phyloP scores from a whole-genome alignment of 2,888 invertebrate genomes.

The Schrankia costaestrigalis region DNA sequence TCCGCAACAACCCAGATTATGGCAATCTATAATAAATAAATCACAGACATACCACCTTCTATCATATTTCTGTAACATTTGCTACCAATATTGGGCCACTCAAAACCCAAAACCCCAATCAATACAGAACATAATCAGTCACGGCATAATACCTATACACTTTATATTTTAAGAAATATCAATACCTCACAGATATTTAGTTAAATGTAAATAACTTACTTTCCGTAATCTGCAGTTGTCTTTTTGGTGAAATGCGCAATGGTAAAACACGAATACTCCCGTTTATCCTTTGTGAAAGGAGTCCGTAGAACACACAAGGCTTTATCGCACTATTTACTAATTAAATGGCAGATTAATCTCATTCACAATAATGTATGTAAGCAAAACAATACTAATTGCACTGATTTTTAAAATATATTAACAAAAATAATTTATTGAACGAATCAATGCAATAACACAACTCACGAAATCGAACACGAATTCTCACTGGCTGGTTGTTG shows the following conservation, averaged over 20 bases:
- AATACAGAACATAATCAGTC: conserved; percentile 1
- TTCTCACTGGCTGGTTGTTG: conserved; percentile 40
- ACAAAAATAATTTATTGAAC: conserved; percentile 40
- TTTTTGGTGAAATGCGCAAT: conserved; percentile 45
- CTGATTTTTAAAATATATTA: conserved; percentile 45
- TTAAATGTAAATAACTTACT: no score
- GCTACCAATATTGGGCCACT: neutral
- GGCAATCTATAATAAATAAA: no score
- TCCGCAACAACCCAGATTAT: no score
- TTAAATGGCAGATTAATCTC: conserved; percentile 17
- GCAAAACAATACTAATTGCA: conserved; percentile 32
- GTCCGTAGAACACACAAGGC: conserved; percentile 43
- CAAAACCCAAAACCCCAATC: conserved; percentile 3
- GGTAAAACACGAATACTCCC: conserved; percentile 39
- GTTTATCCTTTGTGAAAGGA: conserved; percentile 70
- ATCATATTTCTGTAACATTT: no score
- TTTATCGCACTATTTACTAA: conserved; percentile 27
- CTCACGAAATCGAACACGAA: conserved; percentile 48
- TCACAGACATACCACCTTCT: no score
- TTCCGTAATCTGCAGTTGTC: conserved; percentile 29
- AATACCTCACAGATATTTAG: no score
- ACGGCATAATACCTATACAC: neutral
- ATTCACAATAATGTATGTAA: conserved; percentile 11
- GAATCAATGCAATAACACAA: conserved; percentile 38
- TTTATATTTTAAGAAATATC: no score